Evolutionary conservation across 2,797 vertebrate species (phyloP), one percentile per base, ranked within the genome.

Genomic region (Notolabrus celidotus): DNA sequence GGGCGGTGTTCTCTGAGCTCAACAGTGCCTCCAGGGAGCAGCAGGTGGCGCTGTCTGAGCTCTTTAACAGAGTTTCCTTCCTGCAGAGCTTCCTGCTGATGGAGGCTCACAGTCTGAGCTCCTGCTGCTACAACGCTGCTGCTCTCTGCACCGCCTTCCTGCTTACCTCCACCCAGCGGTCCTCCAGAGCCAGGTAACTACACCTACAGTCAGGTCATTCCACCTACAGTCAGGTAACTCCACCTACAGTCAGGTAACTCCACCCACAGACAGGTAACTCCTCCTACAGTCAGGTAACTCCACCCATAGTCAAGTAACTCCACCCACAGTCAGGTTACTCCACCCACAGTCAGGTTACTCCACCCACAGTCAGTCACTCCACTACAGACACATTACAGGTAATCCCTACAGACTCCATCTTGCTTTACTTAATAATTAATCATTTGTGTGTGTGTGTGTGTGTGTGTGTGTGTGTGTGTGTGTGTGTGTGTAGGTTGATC

Each of bases 71-170:
- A 61, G 80, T 96, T 1, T 87, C 94, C 34, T 95, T 94, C 83
- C 87, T 96, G 69, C 95, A 95, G 71, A 94, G 80, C 43, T 95
- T 96, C 84, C 85, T 96, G 53, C 74, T 96, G 86, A 89, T 93
- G 15, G 94, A 96, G 76, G 90, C 94, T 0, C 92, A 94, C 71
- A 94, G 92, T 0, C 79, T 96, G 41, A 92, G 91, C 83, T 95
- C 94, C 14, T 82, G 92, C 69, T 84, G 94, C 62, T 95, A 95
- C 86, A 94, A 95, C 14, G 88, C 92, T 2, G 83, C 94, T 47
- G 94, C 91, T 0, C 88, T 95, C 16, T 89, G 77, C 2, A 67
- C 84, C 10, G 67, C 88, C 33, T 95, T 94, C 76, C 82, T 96
- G 4, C 71, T 95, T 62, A 95, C 94, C 22, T 88, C 93, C 62